Percentiles rank a stretch among this genome's conserved stretches.
These are phyloP conservation scores for Telmatherina bonti DNA, from an alignment of 2,797 vertebrate genomes.

Conservation along the genomic window DNA sequence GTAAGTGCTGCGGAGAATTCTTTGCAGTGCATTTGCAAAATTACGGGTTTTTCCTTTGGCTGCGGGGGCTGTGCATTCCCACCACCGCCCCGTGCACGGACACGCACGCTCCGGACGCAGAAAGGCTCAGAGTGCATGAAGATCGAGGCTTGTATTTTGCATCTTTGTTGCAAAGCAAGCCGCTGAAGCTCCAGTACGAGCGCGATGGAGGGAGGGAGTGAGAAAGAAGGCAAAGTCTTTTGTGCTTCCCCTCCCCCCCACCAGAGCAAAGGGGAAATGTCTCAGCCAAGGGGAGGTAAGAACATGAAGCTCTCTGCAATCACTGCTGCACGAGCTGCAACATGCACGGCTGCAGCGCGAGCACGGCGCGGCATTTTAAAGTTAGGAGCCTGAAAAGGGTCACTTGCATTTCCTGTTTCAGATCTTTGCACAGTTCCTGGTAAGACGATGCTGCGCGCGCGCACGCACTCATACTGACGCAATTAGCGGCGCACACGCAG, in stretches of 20 bases:
- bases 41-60: slow-evolving; percentile 74
- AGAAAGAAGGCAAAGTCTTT: slow-evolving; percentile 95
- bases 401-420: slow-evolving; percentile 95
- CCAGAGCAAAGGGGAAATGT: slow-evolving; percentile 93
- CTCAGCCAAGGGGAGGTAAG: slow-evolving; percentile 94
- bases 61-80: slow-evolving; percentile 84
- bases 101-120: slow-evolving; percentile 81
- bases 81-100: slow-evolving; percentile 78
- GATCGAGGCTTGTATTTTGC: slow-evolving; percentile 89
- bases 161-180: slow-evolving; percentile 93
- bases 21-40: slow-evolving; percentile 80
- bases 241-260: slow-evolving; percentile 94
- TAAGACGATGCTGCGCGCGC: slow-evolving; percentile 88
- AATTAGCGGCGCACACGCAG: slow-evolving; percentile 80
- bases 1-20: slow-evolving; percentile 91
- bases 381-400: slow-evolving; percentile 86
- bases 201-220: slow-evolving; percentile 87
- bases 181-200: slow-evolving; percentile 82
- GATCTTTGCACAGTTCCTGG: slow-evolving; percentile 89
- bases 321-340: slow-evolving; percentile 81
- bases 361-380: slow-evolving; percentile 87
- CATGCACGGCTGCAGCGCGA: slow-evolving; percentile 86
- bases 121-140: slow-evolving; percentile 90
- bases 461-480: slow-evolving; percentile 78
- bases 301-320: slow-evolving; percentile 84